A percentile compares a stretch with the other conserved stretches of the same genome.
Evolutionary conservation across 2,113 vertebrate genomes (phyloP).

Genomic region (Spea bombifrons): DNA sequence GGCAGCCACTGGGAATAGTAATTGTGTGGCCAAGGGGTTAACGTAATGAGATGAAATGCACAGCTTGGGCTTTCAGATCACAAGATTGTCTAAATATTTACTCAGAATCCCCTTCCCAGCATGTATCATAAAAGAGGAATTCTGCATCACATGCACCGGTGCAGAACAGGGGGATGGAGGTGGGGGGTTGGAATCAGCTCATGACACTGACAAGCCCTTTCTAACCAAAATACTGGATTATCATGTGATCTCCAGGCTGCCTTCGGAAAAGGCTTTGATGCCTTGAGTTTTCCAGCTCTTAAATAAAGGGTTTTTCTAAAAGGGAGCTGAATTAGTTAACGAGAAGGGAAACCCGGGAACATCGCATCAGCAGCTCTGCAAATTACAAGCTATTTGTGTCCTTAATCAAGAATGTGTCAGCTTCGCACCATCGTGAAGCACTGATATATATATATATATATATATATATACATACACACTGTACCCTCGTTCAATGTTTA

Average conservation of each 20-base stretch:
- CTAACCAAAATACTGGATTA: slow-evolving; percentile 15
- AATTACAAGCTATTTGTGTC: neutral
- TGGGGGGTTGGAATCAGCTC: neutral
- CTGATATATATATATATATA: too few relatives aligned
- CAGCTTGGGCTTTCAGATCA: neutral
- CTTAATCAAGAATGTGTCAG: neutral
- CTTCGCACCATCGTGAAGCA: neutral
- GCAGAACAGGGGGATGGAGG: neutral
- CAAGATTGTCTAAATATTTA: slow-evolving; percentile 16
- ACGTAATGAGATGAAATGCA: neutral
- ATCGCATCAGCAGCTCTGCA: neutral
- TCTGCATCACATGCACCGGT: slow-evolving; percentile 18
- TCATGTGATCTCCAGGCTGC: slow-evolving; percentile 20
- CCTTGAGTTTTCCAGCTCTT: neutral
- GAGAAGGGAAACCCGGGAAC: slow-evolving; percentile 13
- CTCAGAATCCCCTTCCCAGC: neutral
- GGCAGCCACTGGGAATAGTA: neutral
- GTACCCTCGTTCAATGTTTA: neutral
- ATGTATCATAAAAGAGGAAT: slow-evolving; percentile 17
- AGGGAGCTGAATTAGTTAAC: slow-evolving; percentile 25
- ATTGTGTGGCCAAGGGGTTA: neutral
- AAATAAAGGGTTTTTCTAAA: neutral
- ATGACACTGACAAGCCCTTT: slow-evolving; percentile 2
- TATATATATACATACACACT: neutral
- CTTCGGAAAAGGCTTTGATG: neutral